Base-by-base conservation (phyloP, 1,140 invertebrate species). In the Dinothrombium tinctorium region DNA sequence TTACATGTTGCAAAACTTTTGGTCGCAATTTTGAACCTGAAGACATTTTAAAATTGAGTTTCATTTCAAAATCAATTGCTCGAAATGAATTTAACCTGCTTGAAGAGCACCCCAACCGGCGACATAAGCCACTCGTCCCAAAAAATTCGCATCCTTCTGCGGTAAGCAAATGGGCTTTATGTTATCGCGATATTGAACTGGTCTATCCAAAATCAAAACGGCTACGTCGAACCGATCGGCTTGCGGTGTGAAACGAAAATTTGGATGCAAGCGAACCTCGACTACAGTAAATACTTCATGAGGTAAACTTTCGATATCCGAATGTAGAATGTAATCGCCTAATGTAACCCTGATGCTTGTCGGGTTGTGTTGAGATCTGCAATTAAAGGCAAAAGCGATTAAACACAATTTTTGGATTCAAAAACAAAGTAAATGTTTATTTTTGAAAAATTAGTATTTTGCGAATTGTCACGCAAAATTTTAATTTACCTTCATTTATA, bases 201-300 rank as follows among this genome's bases (percentile, higher is more conserved):
- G 76, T 45, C 79, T 66, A 53, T 89, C 79, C 48, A 90, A 58
- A 35, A 76, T 70, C 42, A 92, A 61, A 4, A 90, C 83, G 17
- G 84, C 84, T 1, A 92, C 81, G 55, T 92, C 86, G 52, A 81
- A 89, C 32, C 83, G 63, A 49, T 68, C 66, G 14, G 66, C 66
- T 55, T 84, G 81, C 0, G 84, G 84, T 0, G 84, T 90, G 52
- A 90, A 90, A 57, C 87, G 86, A 60, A 90, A 90, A 51, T 82
- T 78, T 0, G 84, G 84, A 61, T 90, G 84, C 2, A 89, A 79
- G 57, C 78, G 68, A 28, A 90, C 87, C 46, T 76, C 69, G 14
- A 74, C 63, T 2, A 87, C 83, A 2, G 80, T 79, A 52, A 86
- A 86, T 0, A 79, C 83, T 53, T 84, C 82, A 1, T 81, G 80